Evolutionary conservation across 2,797 vertebrate species (phyloP).

Genomic region (Urocyon cinereoargenteus): DNA sequence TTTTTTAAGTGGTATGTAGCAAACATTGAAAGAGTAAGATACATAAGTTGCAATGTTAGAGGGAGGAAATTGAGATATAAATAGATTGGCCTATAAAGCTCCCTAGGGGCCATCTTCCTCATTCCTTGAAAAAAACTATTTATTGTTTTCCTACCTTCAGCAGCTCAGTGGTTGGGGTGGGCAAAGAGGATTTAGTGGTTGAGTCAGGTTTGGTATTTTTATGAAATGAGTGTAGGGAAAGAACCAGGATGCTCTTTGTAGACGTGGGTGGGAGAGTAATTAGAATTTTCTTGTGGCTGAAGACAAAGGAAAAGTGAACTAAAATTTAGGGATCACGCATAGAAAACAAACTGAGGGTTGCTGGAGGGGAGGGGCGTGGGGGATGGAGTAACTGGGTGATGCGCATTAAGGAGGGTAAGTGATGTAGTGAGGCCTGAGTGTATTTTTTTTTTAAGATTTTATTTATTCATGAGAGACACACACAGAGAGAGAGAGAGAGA

Average conservation of each 20-base stretch:
- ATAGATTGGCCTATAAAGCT: not conserved
- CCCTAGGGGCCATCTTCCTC: not conserved
- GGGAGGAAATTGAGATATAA: conserved; percentile 33
- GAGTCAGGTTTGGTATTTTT: not conserved
- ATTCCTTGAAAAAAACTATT: conserved; percentile 19
- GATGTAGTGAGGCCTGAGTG: not conserved
- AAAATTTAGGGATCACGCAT: not conserved
- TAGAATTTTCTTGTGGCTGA: not conserved
- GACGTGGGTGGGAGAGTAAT: not conserved
- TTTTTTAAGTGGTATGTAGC: not conserved
- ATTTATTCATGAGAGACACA: too few relatives aligned
- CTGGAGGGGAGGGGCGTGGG: not conserved
- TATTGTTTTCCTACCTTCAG: not conserved
- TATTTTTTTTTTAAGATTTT: too few relatives aligned
- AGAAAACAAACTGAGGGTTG: not conserved
- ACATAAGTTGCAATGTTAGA: not conserved
- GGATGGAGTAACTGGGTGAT: not conserved
- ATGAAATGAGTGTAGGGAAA: not conserved
- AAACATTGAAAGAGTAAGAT: not conserved
- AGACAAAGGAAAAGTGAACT: not conserved
- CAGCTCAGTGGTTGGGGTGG: not conserved
- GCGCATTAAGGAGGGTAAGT: not conserved
- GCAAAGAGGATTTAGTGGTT: not conserved
- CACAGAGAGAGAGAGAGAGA: too few relatives aligned
- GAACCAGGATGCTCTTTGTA: not conserved